Conservation (phyloP, 1,140 invertebrate genomes). For the Papilio helenus region DNA sequence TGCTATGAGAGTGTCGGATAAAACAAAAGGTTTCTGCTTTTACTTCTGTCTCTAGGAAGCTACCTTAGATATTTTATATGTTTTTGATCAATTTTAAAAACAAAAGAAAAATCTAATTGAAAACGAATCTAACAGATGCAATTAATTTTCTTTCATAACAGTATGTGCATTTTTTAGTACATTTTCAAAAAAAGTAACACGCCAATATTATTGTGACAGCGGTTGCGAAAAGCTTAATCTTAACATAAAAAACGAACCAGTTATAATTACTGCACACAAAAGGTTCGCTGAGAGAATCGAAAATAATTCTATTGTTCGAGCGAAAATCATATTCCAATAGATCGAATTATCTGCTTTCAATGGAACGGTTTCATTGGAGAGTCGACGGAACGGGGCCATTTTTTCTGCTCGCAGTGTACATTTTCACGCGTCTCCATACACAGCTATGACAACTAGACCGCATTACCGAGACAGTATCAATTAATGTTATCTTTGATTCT, state of each 20-base stretch:
- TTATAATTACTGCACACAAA: slow-evolving; percentile 1
- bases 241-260: neutral
- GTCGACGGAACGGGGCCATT: slow-evolving; percentile 42
- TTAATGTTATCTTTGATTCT: neutral
- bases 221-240: slow-evolving; percentile 13
- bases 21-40: neutral
- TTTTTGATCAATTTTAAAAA: too few relatives aligned
- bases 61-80: too few relatives aligned
- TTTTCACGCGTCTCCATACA: slow-evolving; percentile 41
- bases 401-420: slow-evolving; percentile 43
- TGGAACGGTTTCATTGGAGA: slow-evolving; percentile 45
- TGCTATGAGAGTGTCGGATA: neutral
- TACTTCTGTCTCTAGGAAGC: neutral
- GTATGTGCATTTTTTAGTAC: too few relatives aligned
- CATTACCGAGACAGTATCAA: neutral
- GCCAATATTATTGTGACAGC: neutral
- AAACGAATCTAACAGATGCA: too few relatives aligned
- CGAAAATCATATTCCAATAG: slow-evolving; percentile 29
- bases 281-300: slow-evolving; percentile 19
- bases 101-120: too few relatives aligned
- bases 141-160: too few relatives aligned
- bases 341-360: slow-evolving; percentile 26
- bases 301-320: slow-evolving; percentile 27
- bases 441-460: slow-evolving; percentile 23
- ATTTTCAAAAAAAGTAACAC: neutral